Conservation (phyloP, 2,797 vertebrate genomes). For the Sarcophilus harrisii region DNA sequence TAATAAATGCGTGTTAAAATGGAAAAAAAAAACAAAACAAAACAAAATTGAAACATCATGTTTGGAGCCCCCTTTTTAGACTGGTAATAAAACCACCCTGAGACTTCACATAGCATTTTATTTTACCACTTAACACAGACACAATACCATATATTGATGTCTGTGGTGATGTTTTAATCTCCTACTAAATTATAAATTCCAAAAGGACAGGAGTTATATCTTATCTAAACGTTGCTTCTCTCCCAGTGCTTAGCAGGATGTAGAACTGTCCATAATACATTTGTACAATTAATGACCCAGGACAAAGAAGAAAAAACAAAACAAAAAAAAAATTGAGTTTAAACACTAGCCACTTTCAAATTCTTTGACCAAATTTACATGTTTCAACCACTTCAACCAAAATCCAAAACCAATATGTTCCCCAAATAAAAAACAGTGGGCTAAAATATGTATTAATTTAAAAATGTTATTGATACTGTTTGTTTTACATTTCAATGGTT, state of each 20-base stretch:
- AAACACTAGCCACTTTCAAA: conserved; percentile 50
- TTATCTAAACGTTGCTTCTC: not conserved
- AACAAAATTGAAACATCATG: too few species aligned
- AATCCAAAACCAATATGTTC: not conserved
- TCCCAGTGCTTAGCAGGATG: not conserved
- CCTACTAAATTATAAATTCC: not conserved
- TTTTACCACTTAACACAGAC: not conserved
- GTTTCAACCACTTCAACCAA: not conserved
- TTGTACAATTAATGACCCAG: not conserved
- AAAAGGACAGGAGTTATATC: not conserved
- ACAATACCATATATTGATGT: not conserved
- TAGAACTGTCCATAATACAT: not conserved
- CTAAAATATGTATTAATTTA: not conserved
- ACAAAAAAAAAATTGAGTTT: conserved; percentile 26
- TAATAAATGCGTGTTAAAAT: too few species aligned
- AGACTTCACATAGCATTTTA: not conserved
- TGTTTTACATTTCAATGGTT: not conserved
- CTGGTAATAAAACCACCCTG: not conserved
- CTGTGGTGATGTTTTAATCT: not conserved
- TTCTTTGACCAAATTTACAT: conserved; percentile 50
- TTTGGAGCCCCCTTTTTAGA: not conserved
- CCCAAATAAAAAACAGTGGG: not conserved
- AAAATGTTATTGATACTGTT: not conserved
- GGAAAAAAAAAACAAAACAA: too few species aligned
- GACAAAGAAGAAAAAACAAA: not conserved